Base-by-base conservation (phyloP, 2,797 vertebrate species). In the Calcarius lapponicus region DNA sequence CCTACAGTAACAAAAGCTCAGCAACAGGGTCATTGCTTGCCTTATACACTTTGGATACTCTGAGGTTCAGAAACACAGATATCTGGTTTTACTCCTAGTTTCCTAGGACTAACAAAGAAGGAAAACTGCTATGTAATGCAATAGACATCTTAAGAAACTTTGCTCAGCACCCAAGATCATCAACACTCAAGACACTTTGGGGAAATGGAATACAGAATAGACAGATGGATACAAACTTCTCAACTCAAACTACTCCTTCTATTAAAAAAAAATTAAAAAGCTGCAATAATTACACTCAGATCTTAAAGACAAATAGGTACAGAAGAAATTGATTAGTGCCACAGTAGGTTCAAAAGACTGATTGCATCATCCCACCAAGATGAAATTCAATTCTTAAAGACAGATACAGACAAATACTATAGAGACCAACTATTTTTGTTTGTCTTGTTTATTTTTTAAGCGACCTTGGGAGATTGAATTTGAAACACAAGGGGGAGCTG, bases 401-500 rank as follows among this genome's bases (percentile, higher is more conserved):
- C 29, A 42, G 57, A 60, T 29, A 60, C 4, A 66, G 56, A 9
- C 11, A n/a, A 79, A 88, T 72, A 31, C 11, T 43, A 17, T 9
- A 60, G 47, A 53, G 36, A 25, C 3, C 7, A 31, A 4, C 26
- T 40, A 24, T 61, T 79, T 60, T 42, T 62, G 25, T 56, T 54
- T 43, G 17, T 28, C 43, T 50, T 22, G 32, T 19, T 87, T 79
- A 25, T 65, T 57, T 87, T 58, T 34, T 29, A 58, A 73, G 24
- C 26, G 36, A 56, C 28, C 2, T 14, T 88, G 53, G 10, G 43
- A 93, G 34, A 50, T 7, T 40, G 70, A 28, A 57, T 91, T 67
- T 80, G 34, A 80, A 95, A 86, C 71, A 70, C 71, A 70, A 94
- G 48, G 22, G 64, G 71, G 79, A 92, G 65, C 69, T 80, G 69